Conservation (phyloP, 2,888 invertebrate genomes). For the Smittia sp. region DNA sequence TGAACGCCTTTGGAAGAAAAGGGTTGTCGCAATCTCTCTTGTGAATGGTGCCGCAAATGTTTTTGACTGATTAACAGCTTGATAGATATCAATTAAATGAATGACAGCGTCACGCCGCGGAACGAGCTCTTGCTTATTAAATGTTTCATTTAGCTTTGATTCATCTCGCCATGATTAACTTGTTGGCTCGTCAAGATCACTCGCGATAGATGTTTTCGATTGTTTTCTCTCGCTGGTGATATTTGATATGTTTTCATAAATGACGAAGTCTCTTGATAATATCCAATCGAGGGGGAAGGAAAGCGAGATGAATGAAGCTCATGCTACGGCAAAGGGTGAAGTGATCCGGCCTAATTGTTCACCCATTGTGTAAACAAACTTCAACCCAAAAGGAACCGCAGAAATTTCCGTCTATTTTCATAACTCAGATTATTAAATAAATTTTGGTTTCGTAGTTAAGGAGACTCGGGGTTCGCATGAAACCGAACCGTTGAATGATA, state of each 20-base stretch:
- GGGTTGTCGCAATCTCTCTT: background rate
- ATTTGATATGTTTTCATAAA: background rate
- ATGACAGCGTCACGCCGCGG: background rate
- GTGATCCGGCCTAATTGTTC: conserved; percentile 1
- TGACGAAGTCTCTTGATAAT: background rate
- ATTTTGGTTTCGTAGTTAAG: background rate
- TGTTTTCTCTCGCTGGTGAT: background rate
- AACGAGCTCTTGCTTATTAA: background rate
- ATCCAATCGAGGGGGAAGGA: background rate
- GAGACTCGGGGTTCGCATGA: background rate
- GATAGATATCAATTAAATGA: conserved; percentile 15
- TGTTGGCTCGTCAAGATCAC: background rate
- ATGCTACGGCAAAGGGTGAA: background rate
- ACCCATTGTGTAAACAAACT: background rate
- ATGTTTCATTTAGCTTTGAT: conserved; percentile 12
- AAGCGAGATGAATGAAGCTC: background rate
- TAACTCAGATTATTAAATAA: background rate
- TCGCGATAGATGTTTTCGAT: background rate
- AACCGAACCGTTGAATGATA: background rate
- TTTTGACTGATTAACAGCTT: conserved; percentile 23
- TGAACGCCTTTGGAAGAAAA: background rate
- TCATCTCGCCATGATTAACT: background rate
- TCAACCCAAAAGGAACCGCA: background rate
- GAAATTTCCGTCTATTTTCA: background rate
- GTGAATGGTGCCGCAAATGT: conserved; percentile 4